Evolutionary conservation across 1,140 invertebrate genomes (phyloP).

Genomic region (Zaprionus gabonicus): DNA sequence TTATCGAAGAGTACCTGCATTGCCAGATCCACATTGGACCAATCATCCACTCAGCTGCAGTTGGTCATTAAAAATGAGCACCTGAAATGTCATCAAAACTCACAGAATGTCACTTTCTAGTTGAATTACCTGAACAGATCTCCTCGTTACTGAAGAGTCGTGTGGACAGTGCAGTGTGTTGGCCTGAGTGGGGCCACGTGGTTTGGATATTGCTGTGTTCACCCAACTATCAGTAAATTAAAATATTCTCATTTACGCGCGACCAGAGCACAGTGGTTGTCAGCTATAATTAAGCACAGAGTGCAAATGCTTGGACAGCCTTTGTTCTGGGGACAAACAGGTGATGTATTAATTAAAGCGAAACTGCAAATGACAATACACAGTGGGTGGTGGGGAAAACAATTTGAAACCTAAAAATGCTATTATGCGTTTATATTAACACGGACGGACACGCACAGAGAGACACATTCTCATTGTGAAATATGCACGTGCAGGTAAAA

Average conservation of each 20-base stretch:
- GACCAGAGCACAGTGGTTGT: slow-evolving; percentile 64
- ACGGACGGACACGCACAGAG: slow-evolving; percentile 38
- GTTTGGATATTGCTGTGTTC: not conserved
- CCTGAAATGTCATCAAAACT: slow-evolving; percentile 33
- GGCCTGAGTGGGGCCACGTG: not conserved
- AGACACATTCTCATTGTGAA: slow-evolving; percentile 15
- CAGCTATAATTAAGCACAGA: slow-evolving; percentile 64
- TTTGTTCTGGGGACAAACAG: slow-evolving; percentile 46
- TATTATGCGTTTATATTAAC: slow-evolving; percentile 82
- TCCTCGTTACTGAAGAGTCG: not conserved
- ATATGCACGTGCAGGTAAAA: slow-evolving; percentile 25
- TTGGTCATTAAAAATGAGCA: slow-evolving; percentile 52
- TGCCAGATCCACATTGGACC: not conserved
- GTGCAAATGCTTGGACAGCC: slow-evolving; percentile 25
- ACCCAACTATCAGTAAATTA: slow-evolving; percentile 45
- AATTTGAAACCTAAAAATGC: slow-evolving; percentile 78
- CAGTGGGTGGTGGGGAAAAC: slow-evolving; percentile 44
- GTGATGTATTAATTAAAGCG: slow-evolving; percentile 79
- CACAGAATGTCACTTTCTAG: slow-evolving; percentile 14
- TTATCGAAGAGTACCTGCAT: slow-evolving; percentile 37
- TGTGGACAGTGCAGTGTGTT: not conserved
- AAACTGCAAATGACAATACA: slow-evolving; percentile 30
- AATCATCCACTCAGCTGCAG: slow-evolving; percentile 25
- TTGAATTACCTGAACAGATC: not conserved
- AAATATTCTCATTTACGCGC: slow-evolving; percentile 67